Evolutionary conservation across 2,113 vertebrate species (phyloP).

Genomic region (Pterocles orientalis): DNA sequence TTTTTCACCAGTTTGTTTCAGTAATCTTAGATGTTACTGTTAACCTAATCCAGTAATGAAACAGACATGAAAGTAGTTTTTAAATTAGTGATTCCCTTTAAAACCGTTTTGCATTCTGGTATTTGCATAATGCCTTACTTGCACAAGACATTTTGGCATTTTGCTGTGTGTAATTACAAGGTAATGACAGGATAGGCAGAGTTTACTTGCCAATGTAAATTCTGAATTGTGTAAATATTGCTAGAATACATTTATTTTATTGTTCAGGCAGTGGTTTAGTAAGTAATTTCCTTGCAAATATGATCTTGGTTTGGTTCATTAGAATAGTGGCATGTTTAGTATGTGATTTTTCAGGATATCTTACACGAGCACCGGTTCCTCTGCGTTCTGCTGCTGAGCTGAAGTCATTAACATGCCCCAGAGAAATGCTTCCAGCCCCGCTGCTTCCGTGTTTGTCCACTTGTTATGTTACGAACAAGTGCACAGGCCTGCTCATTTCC

Average conservation of each 20-base stretch:
- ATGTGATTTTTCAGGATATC: neutral
- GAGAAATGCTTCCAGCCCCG: neutral
- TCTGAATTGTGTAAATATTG: neutral
- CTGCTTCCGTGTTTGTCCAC: neutral
- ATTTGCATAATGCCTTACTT: neutral
- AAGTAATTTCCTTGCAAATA: conserved; percentile 8
- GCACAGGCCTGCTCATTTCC: neutral
- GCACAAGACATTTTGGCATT: neutral
- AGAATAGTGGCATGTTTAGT: neutral
- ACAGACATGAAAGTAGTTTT: neutral
- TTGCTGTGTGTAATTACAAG: neutral
- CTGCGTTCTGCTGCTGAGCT: neutral
- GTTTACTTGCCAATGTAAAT: neutral
- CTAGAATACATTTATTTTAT: neutral
- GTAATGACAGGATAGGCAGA: neutral
- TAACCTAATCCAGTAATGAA: neutral
- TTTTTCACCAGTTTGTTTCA: neutral
- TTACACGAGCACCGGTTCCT: neutral
- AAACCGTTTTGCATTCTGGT: neutral
- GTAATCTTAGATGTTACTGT: neutral
- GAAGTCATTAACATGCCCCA: neutral
- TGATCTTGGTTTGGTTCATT: neutral
- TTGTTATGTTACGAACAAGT: neutral
- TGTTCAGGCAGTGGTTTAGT: neutral
- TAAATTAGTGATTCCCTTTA: neutral